Conservation (phyloP, 2,888 invertebrate species). For the Automeris io region DNA sequence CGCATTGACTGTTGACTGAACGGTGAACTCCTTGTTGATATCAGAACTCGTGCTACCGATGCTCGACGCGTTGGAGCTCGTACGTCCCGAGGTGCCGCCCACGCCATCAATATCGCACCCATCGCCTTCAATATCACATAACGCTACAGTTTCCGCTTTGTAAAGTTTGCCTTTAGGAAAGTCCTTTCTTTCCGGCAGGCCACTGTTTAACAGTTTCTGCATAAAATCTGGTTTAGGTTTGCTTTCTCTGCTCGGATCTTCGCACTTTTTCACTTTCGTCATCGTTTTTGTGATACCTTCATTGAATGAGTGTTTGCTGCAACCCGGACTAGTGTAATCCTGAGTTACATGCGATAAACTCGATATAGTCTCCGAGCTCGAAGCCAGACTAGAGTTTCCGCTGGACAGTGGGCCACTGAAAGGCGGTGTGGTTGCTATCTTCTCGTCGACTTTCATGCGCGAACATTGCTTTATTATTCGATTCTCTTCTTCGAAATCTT, state of each 20-base stretch:
- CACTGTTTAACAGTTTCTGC: conserved; percentile 58
- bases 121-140: conserved; percentile 41
- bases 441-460: conserved; percentile 54
- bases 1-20: conserved; percentile 65
- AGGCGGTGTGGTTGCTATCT: conserved; percentile 39
- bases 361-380: conserved; percentile 64
- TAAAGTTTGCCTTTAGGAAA: conserved; percentile 66
- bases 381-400: conserved; percentile 55
- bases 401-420: conserved; percentile 53
- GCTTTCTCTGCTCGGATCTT: conserved; percentile 20
- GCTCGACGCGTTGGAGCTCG: conserved; percentile 61
- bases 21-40: conserved; percentile 52
- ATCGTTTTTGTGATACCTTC: conserved; percentile 63
- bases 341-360: conserved; percentile 44
- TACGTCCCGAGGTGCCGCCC: conserved; percentile 45
- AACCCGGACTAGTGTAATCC: conserved; percentile 55
- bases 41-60: conserved; percentile 57
- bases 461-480: conserved; percentile 61
- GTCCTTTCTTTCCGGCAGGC: conserved; percentile 54
- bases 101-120: conserved; percentile 37
- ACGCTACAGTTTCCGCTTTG: conserved; percentile 44
- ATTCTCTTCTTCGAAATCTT: conserved; percentile 69
- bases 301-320: conserved; percentile 54
- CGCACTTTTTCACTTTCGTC: conserved; percentile 43
- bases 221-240: conserved; percentile 58